phyloP scores from a whole-genome alignment of 2,888 invertebrate genomes.

The Cremastinae sp. region DNA sequence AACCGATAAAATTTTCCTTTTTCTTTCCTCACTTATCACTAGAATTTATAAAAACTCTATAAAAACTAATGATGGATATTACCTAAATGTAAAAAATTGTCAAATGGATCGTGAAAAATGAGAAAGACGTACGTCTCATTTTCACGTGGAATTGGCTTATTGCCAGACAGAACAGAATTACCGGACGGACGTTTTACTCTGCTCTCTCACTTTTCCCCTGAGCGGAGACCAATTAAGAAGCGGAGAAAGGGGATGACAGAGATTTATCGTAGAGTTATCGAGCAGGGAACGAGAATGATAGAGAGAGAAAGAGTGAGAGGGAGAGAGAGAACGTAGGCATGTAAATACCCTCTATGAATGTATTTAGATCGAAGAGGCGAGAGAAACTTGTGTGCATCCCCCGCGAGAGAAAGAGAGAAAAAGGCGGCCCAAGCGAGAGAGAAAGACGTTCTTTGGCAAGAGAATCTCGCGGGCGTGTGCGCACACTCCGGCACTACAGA shows the following conservation, averaged over 20 bases:
- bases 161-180: conserved; percentile 19
- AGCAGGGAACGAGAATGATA: conserved; percentile 38
- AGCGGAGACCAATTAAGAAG: conserved; percentile 70
- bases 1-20: neutral
- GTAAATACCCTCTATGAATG: conserved; percentile 74
- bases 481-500: conserved; percentile 64
- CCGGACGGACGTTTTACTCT: conserved; percentile 27
- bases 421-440: conserved; percentile 32
- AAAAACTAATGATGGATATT: no score
- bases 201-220: conserved; percentile 22
- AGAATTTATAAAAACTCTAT: neutral
- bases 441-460: conserved; percentile 26
- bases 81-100: no score
- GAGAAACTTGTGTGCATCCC: conserved; percentile 60
- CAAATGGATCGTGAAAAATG: neutral
- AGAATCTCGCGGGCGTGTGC: conserved; percentile 52
- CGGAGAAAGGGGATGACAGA: conserved; percentile 67
- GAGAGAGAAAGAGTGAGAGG: conserved; percentile 20
- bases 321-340: conserved; percentile 65
- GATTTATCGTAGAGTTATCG: conserved; percentile 72
- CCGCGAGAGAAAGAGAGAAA: conserved; percentile 42
- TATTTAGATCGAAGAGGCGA: conserved; percentile 73
- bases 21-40: neutral
- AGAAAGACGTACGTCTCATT: conserved; percentile 6
- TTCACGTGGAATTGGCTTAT: neutral